Base-by-base conservation (phyloP, 2,797 vertebrate genomes). In the Pseudotriccus pelzelni region DNA sequence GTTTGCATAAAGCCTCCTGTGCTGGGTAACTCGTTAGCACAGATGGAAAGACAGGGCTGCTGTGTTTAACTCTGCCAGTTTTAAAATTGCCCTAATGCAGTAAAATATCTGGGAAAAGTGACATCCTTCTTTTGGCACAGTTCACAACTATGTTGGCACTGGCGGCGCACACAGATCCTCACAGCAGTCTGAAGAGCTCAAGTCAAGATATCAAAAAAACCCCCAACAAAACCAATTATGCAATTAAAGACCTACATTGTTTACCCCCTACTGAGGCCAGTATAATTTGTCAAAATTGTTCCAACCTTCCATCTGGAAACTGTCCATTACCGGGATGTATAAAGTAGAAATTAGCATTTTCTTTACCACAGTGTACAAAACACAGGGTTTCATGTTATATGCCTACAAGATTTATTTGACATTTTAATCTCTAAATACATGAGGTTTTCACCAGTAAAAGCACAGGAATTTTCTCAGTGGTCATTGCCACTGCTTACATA, bases 371-470 rank as follows among this genome's bases (percentile, higher is more conserved):
- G 50, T 75, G 63, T 64, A 63, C 64, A 91, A 84, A 87, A 4
- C 53, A 50, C 59, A 85, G 46, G 64, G 52, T 67, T 80, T 66
- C 46, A 62, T 46, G 37, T 55, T 82, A 44, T 5, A 87, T 12
- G 39, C 52, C 79, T 92, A 10, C 44, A 59, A 50, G 60, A 39
- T 97, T 97, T 96, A 97, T 97, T 97, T 95, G 69, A 75, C 13
- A 64, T 86, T 95, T 87, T 84, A 69, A 93, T 77, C 70, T 95
- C 81, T 90, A 90, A 95, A 97, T 80, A 89, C 96, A 97, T 14
- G 30, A 86, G 25, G 46, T 77, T 95, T 95, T 68, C 85, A 95
- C 90, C 62, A 87, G 75, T 94, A 97, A 67, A 96, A 97, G 93
- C 94, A 96, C 81, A 95, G 64, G 91, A 89, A 94, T 96, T 96